These are phyloP conservation scores for Petrolisthes cinctipes DNA, from an alignment of 2,888 invertebrate genomes.

Conservation along the genomic window DNA sequence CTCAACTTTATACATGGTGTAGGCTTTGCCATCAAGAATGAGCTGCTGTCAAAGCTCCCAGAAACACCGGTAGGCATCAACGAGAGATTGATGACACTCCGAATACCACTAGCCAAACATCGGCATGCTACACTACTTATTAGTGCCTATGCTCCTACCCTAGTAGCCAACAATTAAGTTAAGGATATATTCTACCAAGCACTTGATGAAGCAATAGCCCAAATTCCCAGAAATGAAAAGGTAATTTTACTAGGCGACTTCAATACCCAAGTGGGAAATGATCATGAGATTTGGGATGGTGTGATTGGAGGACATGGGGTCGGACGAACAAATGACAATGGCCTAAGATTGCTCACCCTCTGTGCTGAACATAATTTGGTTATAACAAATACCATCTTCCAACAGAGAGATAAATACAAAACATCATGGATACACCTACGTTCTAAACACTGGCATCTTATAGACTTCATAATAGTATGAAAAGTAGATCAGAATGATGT, in stretches of 20 bases:
- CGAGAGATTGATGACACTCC: not conserved
- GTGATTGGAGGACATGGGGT: not conserved
- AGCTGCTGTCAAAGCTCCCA: not conserved
- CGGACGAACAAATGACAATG: not conserved
- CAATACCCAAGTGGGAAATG: not conserved
- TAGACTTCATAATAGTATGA: conserved; percentile 1
- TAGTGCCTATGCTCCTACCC: not conserved
- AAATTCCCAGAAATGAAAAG: not conserved
- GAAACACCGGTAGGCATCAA: not conserved
- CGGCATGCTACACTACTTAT: not conserved
- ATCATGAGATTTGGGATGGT: not conserved
- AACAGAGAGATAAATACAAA: not conserved
- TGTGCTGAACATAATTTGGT: conserved; percentile 4
- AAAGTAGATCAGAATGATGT: not conserved
- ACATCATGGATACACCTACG: conserved; percentile 12
- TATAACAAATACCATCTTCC: conserved; percentile 25
- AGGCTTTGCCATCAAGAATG: not conserved
- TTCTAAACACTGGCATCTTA: conserved; percentile 9
- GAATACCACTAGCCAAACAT: not conserved
- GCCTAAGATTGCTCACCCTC: not conserved
- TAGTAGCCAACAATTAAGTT: not conserved
- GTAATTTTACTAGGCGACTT: not conserved
- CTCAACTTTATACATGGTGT: not conserved
- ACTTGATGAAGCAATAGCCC: not conserved
- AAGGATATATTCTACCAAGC: not conserved